Conservation (phyloP, 2,888 invertebrate species). For the Atethmia centrago region DNA sequence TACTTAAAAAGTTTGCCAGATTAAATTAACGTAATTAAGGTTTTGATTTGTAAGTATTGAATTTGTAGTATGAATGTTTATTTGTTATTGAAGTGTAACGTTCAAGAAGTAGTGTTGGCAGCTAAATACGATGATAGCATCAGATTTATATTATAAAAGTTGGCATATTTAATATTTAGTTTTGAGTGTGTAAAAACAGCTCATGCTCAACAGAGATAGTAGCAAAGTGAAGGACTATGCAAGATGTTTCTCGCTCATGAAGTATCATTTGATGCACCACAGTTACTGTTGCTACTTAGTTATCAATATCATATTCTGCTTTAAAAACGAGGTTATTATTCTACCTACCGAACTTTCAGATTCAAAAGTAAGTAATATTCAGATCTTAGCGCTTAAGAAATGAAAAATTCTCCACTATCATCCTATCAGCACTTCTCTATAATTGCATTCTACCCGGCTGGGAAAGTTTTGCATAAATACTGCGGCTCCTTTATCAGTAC, state of each 20-base stretch:
- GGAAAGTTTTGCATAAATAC: constrained; percentile 49
- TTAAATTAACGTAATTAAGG: constrained; percentile 21
- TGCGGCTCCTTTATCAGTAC: constrained; percentile 22
- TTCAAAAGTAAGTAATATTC: background rate
- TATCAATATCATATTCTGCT: background rate
- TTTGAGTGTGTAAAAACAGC: background rate
- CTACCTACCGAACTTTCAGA: background rate
- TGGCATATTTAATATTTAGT: too few relatives aligned
- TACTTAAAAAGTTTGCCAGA: background rate
- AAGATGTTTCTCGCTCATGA: background rate
- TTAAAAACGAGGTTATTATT: background rate
- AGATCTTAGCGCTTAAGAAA: constrained; percentile 13
- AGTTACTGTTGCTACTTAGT: background rate
- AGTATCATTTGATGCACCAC: background rate
- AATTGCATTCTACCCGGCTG: constrained; percentile 52
- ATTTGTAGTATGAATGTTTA: constrained; percentile 43
- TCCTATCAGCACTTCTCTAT: constrained; percentile 37
- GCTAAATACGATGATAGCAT: background rate
- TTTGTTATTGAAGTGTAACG: constrained; percentile 12
- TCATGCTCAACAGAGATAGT: background rate
- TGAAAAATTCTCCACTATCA: constrained; percentile 36
- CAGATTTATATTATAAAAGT: background rate
- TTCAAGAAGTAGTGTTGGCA: background rate
- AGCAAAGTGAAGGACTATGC: background rate
- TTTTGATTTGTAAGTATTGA: constrained; percentile 46